Evolutionary conservation across 1,140 invertebrate genomes (phyloP).

Genomic region (Atta cephalotes): DNA sequence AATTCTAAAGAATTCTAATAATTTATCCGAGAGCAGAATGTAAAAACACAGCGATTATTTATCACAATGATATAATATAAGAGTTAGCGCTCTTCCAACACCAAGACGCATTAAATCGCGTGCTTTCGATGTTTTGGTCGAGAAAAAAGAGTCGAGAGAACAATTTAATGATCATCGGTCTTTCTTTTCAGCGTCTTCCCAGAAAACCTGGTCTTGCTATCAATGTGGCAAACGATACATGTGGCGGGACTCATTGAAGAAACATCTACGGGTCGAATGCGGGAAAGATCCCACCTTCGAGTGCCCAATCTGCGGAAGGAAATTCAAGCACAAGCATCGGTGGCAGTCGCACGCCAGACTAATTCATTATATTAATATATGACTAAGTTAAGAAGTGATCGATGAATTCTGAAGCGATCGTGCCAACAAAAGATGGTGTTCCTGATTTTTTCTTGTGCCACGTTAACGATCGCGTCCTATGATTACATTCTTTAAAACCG

Average conservation of each 20-base stretch:
- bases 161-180: slow-evolving; percentile 17
- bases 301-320: slow-evolving; percentile 86
- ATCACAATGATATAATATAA: not conserved
- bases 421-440: not conserved
- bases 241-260: slow-evolving; percentile 84
- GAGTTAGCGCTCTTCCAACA: slow-evolving; percentile 9
- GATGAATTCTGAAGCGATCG: not conserved
- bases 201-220: slow-evolving; percentile 79
- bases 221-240: slow-evolving; percentile 85
- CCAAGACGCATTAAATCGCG: slow-evolving; percentile 13
- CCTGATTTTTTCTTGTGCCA: not conserved
- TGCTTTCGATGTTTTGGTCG: slow-evolving; percentile 38
- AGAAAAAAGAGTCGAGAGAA: slow-evolving; percentile 14
- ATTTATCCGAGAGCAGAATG: not conserved
- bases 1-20: not conserved
- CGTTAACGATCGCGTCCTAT: not conserved
- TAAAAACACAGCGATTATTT: slow-evolving; percentile 8
- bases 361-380: slow-evolving; percentile 76
- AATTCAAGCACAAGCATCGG: slow-evolving; percentile 86
- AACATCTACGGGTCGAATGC: slow-evolving; percentile 87
- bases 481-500: not conserved
- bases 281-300: slow-evolving; percentile 87
- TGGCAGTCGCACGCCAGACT: slow-evolving; percentile 83
- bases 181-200: slow-evolving; percentile 60
- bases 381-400: slow-evolving; percentile 28